Percentiles rank a stretch among this genome's conserved stretches.
Conservation (phyloP, 2,888 invertebrate species). For the Formica aserva region DNA sequence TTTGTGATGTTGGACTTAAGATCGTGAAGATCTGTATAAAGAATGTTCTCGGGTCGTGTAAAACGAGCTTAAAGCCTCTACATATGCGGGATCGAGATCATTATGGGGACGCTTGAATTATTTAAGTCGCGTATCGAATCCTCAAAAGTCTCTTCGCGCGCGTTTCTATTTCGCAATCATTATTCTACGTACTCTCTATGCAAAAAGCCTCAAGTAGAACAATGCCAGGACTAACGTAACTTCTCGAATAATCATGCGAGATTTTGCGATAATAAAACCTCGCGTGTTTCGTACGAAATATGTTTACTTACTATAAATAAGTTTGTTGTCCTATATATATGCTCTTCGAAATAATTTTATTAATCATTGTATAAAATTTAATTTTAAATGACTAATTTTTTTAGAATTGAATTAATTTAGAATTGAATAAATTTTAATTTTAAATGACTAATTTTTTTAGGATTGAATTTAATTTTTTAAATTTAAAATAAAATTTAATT, state of each 20-base stretch:
- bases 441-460: no score
- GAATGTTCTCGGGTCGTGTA: background rate
- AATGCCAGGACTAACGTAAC: slow-evolving; percentile 4
- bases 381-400: no score
- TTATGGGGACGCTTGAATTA: slow-evolving; percentile 75
- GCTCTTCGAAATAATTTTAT: background rate
- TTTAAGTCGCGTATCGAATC: slow-evolving; percentile 73
- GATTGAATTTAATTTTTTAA: no score
- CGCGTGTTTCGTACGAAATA: background rate
- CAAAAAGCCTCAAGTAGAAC: slow-evolving; percentile 20
- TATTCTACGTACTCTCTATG: slow-evolving; percentile 21
- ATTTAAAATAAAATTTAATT: no score
- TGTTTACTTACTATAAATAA: slow-evolving; percentile 19
- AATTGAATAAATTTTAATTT: slow-evolving; percentile 1
- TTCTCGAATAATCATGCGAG: background rate
- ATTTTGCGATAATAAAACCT: slow-evolving; percentile 27
- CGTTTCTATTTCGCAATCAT: slow-evolving; percentile 67
- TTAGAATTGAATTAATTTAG: no score
- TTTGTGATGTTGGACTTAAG: background rate
- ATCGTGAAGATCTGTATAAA: background rate
- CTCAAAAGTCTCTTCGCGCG: slow-evolving; percentile 55
- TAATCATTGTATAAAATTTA: slow-evolving; percentile 3
- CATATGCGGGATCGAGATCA: slow-evolving; percentile 49
- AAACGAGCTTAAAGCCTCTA: slow-evolving; percentile 26
- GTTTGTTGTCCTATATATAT: background rate